Evolutionary conservation across 2,113 vertebrate genomes (phyloP), one percentile per base, ranked within the genome.

Genomic region (Tauraco erythrolophus): DNA sequence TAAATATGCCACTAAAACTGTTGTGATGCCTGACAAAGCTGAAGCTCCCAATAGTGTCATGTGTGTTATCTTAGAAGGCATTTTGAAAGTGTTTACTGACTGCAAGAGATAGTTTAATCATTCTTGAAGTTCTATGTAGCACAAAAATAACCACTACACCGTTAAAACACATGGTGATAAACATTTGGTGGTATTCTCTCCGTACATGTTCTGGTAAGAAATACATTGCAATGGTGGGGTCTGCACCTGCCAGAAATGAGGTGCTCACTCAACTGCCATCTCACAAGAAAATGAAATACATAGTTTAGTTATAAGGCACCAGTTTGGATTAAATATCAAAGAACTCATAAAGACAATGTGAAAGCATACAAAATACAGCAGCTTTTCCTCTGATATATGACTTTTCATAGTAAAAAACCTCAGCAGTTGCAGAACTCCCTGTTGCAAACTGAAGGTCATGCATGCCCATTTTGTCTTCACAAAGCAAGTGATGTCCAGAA

Each of bases 321-420:
- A 41, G 61, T 92, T 91, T 41, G 14, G 23, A 24, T 27, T 65
- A 94, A 58, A 17, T 54, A 23, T n/a, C 19, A 71, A 85, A 46
- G 31, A 82, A 57, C 2, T 68, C 0, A 0, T 37, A 23, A 72
- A 84, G 62, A 19, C 15, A 58, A 15, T 19, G 30, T 25, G 21
- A n/a, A 80, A 43, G 11, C n/a, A 35, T 41, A 43, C 1, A 53
- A 84, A 56, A 11, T 25, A 50, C 3, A 43, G 4, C 22, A 48
- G 41, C 8, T 64, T 2, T 57, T 92, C 22, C 22, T 51, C 22
- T 68, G n/a, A 58, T 21, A 48, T 1, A 23, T 28, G 14, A 2
- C 15, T 90, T 88, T 85, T 70, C 24, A 16, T 1, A 37, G 14
- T n/a, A 46, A 84, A 90, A 88, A 11, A 13, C 2, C 19, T 75